Base-by-base conservation (phyloP, 2,113 vertebrate genomes). In the Cyphomyrus plagiostoma region DNA sequence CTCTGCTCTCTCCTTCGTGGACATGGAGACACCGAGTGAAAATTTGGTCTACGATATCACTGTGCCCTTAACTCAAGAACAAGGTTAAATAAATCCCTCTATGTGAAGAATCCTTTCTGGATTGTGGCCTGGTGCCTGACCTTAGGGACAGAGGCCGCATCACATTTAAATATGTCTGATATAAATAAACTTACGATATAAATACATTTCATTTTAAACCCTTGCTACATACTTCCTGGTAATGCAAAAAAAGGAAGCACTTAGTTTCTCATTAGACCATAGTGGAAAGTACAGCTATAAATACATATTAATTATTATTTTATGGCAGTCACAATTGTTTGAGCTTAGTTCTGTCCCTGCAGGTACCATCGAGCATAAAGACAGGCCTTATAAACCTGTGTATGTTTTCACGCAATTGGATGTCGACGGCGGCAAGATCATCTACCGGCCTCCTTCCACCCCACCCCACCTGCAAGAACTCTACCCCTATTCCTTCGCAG, bases 11-110 rank as follows among this genome's bases (percentile, higher is more conserved):
- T 97, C 98, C 90, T 99, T 99, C 92, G 42, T 96, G 88, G 97
- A 97, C 92, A 94, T 96, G 0, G 96, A 97, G 91, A 94, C 94
- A 87, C 96, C 97, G 80, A 97, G 93, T 23, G 94, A 97, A 86
- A 97, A 98, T 91, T 96, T 99, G 88, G 66, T 97, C 48, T 99
- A 98, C 94, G 99, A 98, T 49, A 94, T 99, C 95, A 99, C 98
- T 13, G 94, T 94, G 85, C 96, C 97, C 7, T 95, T 99, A 11
- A 94, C 92, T 42, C 93, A 94, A n/a, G 96, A 95, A 92, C 97
- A 98, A 95, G 98, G 98, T 97, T 95, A 95, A 93, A 85, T 26
- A 53, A 49, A 86, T 50, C 92, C 50, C 87, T 42, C n/a, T 21
- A 50, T 88, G 46, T 66, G 11, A 52, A 23, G 23, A 88, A 90